A percentile compares a stretch with the other conserved stretches of the same genome.
phyloP scores from a whole-genome alignment of 1,140 invertebrate species.

The Polypedilum vanderplanki region DNA sequence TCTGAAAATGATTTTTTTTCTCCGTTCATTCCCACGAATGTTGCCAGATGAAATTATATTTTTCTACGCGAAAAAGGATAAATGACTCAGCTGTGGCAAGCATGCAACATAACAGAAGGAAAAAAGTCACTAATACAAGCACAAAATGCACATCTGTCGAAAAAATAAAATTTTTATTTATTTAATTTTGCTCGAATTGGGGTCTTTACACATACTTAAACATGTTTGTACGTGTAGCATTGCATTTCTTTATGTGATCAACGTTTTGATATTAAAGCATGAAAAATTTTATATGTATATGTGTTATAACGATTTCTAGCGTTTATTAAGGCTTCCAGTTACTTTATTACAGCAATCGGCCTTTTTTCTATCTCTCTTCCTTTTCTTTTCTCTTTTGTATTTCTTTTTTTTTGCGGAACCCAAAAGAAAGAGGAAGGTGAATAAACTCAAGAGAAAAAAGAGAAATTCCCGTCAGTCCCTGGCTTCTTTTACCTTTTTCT shows the following conservation, averaged over 20 bases:
- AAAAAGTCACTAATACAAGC: not conserved
- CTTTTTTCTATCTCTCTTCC: not conserved
- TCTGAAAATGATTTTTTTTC: slow-evolving; percentile 1
- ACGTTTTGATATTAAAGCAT: slow-evolving; percentile 21
- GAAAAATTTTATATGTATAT: not conserved
- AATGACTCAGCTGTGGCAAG: not conserved
- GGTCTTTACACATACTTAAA: not conserved
- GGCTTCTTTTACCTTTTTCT: not conserved
- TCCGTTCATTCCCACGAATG: not conserved
- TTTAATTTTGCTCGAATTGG: slow-evolving; percentile 25
- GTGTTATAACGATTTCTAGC: slow-evolving; percentile 21
- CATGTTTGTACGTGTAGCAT: not conserved
- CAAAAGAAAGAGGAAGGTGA: not conserved
- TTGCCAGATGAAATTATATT: not conserved
- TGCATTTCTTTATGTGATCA: not conserved
- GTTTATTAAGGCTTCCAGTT: slow-evolving; percentile 10
- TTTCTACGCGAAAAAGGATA: not conserved
- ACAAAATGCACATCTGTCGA: slow-evolving; percentile 26
- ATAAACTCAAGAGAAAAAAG: not conserved
- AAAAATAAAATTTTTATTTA: not conserved
- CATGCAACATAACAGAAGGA: not conserved
- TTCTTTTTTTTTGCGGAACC: not conserved
- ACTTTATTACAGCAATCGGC: not conserved
- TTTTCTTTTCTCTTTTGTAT: not conserved
- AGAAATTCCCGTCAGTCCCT: slow-evolving; percentile 16